Base-by-base conservation (phyloP, 2,888 invertebrate genomes). In the Tanytarsus gracilentus region DNA sequence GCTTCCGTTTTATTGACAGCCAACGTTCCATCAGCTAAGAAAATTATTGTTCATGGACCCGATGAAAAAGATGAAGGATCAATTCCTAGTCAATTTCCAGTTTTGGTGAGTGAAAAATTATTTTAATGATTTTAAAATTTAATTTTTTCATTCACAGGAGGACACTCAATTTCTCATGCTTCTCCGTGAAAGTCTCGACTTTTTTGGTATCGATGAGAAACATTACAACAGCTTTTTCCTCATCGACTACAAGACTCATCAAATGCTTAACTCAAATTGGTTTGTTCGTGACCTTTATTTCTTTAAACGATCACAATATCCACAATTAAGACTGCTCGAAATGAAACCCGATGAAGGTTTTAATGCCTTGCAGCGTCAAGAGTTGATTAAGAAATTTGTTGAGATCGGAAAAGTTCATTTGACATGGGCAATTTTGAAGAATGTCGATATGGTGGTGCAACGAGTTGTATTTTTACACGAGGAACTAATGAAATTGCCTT, bases 221-320 rank as follows among this genome's bases (percentile, higher is more conserved):
- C 82, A 88, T 65, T 88, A 95, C 56, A 83, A 85, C 64, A 88
- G 92, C 71, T 94, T 93, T 71, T 97, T 95, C 69, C 77, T 99
- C n/a, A 90, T 97, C 1, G 99, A 99, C 72, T 90, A 95, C 65
- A 98, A 98, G 79, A 97, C 97, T 61, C 93, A 97, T 97, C 93
- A 96, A 80, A 96, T 99, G 68, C 92, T 97, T 70, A 96, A 96
- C 72, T 87, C 95, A 0, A 86, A 88, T 64, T 88, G 93, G 62
- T 98, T 95, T 72, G 98, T 99, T 0, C 80, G 99, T 40, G 99
- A 99, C 71, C 83, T 87, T 68, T 94, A 94, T 72, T 93, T 92
- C 75, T 94, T 93, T 77, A 94, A 95, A 69, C 83, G 99, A 11
- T 95, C 97, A 0, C 95, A 97, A 71, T 98, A 99, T 73, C 99